These are phyloP conservation scores for Himantopus leucocephalus DNA, from an alignment of 2,113 vertebrate species.

Conservation along the genomic window DNA sequence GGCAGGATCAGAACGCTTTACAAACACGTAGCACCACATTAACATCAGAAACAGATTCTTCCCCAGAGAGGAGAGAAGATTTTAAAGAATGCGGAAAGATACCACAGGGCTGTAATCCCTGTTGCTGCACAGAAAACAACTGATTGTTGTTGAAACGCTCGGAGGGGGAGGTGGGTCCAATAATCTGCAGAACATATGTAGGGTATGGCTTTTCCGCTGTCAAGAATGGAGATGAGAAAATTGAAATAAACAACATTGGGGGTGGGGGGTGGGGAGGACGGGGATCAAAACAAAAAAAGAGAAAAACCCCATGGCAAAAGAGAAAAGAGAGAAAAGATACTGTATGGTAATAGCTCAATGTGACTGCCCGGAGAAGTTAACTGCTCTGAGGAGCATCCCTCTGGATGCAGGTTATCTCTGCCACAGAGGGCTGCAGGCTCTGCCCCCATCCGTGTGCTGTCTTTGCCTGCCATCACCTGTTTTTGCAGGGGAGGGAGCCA, in stretches of 20 bases:
- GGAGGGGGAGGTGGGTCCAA: background rate
- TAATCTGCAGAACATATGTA: constrained; percentile 54
- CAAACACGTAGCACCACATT: constrained; percentile 16
- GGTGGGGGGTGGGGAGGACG: too few species aligned
- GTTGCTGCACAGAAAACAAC: background rate
- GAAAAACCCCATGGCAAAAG: background rate
- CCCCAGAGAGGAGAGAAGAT: background rate
- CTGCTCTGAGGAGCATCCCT: background rate
- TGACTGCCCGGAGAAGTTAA: background rate
- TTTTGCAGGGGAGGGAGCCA: background rate
- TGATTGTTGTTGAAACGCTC: constrained; percentile 9
- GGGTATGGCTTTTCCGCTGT: background rate
- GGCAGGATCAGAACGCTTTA: constrained; percentile 31
- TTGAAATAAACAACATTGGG: background rate
- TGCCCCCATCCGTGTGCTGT: fast-evolving
- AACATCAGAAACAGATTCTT: constrained; percentile 52
- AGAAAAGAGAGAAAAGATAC: background rate
- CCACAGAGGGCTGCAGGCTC: background rate
- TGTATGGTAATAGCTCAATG: background rate
- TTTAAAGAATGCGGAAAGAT: constrained; percentile 35
- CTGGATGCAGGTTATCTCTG: background rate
- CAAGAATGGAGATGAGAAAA: background rate
- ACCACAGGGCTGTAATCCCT: constrained; percentile 24
- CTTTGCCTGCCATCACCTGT: background rate
- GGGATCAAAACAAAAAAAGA: too few species aligned